Conservation (phyloP, 2,797 vertebrate genomes). For the Gallinago nigripennis region DNA sequence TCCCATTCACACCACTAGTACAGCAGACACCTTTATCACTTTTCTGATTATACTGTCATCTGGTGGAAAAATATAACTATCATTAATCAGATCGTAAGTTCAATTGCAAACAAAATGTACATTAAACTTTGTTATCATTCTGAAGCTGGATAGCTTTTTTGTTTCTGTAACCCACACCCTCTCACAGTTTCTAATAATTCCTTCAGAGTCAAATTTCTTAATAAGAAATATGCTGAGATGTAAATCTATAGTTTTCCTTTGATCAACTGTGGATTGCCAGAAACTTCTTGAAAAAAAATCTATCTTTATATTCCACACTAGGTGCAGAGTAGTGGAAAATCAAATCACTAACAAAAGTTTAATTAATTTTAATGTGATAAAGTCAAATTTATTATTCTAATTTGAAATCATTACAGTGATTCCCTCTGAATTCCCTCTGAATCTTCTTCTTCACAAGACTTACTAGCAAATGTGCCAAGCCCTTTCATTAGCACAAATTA, state of each 20-base stretch:
- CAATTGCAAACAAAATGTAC: not conserved
- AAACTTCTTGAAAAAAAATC: not conserved
- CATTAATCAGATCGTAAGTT: not conserved
- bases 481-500: slow-evolving; percentile 65
- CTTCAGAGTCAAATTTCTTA: not conserved
- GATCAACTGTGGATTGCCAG: not conserved
- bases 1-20: not conserved
- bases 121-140: not conserved
- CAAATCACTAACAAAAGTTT: slow-evolving; percentile 35
- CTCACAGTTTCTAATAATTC: not conserved
- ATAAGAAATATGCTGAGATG: not conserved
- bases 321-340: not conserved
- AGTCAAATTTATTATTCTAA: slow-evolving; percentile 57
- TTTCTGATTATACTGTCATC: not conserved
- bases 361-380: slow-evolving; percentile 58
- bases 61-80: not conserved
- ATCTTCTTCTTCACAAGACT: slow-evolving; percentile 7
- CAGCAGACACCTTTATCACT: not conserved
- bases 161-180: not conserved
- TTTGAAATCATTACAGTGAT: slow-evolving; percentile 53
- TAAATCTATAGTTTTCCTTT: slow-evolving; percentile 8
- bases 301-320: not conserved
- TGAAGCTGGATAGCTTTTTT: not conserved
- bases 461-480: slow-evolving; percentile 31
- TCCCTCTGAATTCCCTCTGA: slow-evolving; percentile 37